A percentile compares a stretch with the other conserved stretches of the same genome.
Evolutionary conservation across 2,113 vertebrate genomes (phyloP).

Genomic region (Ondatra zibethicus): DNA sequence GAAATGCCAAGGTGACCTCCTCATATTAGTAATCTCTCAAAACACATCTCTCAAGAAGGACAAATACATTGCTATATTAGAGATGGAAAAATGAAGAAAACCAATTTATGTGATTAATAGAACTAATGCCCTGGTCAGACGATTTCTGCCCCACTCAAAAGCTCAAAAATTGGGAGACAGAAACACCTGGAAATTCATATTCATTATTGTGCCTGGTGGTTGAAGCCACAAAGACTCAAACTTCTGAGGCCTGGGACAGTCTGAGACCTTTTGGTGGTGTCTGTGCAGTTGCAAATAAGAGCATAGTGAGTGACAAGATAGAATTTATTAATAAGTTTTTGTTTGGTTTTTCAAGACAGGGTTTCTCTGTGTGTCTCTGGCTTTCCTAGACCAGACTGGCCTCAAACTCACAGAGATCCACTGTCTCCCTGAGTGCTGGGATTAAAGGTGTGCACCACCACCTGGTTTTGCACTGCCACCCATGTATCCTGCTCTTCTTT

Average conservation of each 20-base stretch:
- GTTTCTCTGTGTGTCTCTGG: too few relatives aligned
- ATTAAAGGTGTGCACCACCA: too few relatives aligned
- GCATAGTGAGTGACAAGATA: not conserved
- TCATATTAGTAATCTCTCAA: constrained; percentile 71
- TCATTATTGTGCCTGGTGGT: not conserved
- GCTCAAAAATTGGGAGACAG: not conserved
- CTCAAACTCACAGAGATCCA: too few relatives aligned
- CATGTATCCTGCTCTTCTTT: not conserved
- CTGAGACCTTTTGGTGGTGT: not conserved
- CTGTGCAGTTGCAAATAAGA: not conserved
- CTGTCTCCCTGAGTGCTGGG: too few relatives aligned
- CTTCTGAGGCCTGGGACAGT: too few relatives aligned
- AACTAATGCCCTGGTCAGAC: constrained; percentile 31
- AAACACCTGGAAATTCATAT: not conserved
- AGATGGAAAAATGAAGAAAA: constrained; percentile 56
- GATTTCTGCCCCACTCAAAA: not conserved
- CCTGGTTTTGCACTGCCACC: not conserved
- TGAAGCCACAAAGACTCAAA: not conserved
- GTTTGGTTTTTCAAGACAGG: too few relatives aligned
- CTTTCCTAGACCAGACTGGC: too few relatives aligned
- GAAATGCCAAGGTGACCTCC: constrained; percentile 78
- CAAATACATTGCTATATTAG: constrained; percentile 71
- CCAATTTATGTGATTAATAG: constrained; percentile 48
- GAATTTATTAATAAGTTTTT: not conserved
- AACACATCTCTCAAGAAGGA: constrained; percentile 62